Evolutionary conservation across 1,140 invertebrate genomes (phyloP), one percentile per base, ranked within the genome.

Genomic region (Drosophila pectinifera): DNA sequence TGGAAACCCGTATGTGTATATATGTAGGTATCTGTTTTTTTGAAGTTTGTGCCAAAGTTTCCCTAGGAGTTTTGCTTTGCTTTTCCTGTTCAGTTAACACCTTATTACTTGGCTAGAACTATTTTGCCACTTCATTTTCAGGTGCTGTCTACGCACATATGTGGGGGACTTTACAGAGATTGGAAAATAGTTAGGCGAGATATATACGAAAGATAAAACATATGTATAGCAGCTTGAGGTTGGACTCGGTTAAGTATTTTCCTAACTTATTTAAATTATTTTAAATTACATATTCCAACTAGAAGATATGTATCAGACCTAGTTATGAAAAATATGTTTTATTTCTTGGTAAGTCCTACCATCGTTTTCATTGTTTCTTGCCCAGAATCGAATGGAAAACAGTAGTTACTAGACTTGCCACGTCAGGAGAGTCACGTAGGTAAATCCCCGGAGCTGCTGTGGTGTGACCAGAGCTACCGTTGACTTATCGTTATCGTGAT

Each of bases 401-500:
- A 24, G 10, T 8, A 7, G 26, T 28, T 36, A 14, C 31, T n/a
- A 7, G 2, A 38, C 13, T 22, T 36, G 18, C 28, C 18, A 10
- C 8, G 5, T 36, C 31, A 53, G 49, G 31, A 14, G n/a, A n/a
- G 34, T 49, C 34, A n/a, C n/a, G n/a, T n/a, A n/a, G n/a, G n/a
- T n/a, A n/a, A n/a, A n/a, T n/a, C n/a, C 31, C 31, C 31, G 5
- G 4, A 22, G 31, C 18, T 11, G 13, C 49, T 53, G 49, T n/a
- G 49, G 49, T 53, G 49, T 53, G 51, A 41, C 18, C 59, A 61
- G 11, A 43, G 22, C 16, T 11, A 3, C 16, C 39, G n/a, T 45
- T 36, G 20, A 62, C 41, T 46, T 65, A 45, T 65, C 41, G 41
- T 46, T 61, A 61, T 64, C 55, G 41, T 13, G 18, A 24, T 61